Conservation (phyloP, 2,113 vertebrate genomes). For the Plecturocebus donacophilus region DNA sequence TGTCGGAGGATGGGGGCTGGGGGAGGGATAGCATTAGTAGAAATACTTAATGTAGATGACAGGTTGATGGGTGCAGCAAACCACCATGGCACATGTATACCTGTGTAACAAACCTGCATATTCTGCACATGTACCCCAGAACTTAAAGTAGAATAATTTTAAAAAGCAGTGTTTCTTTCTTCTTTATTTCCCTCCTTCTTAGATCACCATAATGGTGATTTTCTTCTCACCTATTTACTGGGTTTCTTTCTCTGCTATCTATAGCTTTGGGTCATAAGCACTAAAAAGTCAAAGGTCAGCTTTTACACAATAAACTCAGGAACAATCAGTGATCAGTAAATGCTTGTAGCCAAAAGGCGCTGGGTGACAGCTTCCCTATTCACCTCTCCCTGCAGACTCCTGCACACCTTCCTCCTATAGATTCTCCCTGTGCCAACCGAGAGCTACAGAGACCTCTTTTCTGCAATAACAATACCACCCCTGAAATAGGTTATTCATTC, state of each 20-base stretch:
- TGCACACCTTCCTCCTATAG: not conserved
- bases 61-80: no score
- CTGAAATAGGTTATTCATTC: not conserved
- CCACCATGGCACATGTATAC: no score
- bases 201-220: not conserved
- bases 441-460: not conserved
- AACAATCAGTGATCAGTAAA: not conserved
- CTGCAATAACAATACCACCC: not conserved
- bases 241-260: not conserved
- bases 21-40: no score
- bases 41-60: no score
- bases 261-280: constrained; percentile 4
- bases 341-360: not conserved
- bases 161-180: not conserved
- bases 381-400: not conserved
- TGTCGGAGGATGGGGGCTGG: no score
- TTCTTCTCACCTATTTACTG: not conserved
- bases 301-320: constrained; percentile 34
- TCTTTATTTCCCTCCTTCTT: not conserved
- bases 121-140: no score
- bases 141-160: no score
- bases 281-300: constrained; percentile 33
- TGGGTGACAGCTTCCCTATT: not conserved
- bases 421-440: not conserved
- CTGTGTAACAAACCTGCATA: no score